A percentile compares a stretch with the other conserved stretches of the same genome.
These are phyloP conservation scores for Drosophila setifemur DNA, from an alignment of 1,140 invertebrate genomes.

Conservation along the genomic window DNA sequence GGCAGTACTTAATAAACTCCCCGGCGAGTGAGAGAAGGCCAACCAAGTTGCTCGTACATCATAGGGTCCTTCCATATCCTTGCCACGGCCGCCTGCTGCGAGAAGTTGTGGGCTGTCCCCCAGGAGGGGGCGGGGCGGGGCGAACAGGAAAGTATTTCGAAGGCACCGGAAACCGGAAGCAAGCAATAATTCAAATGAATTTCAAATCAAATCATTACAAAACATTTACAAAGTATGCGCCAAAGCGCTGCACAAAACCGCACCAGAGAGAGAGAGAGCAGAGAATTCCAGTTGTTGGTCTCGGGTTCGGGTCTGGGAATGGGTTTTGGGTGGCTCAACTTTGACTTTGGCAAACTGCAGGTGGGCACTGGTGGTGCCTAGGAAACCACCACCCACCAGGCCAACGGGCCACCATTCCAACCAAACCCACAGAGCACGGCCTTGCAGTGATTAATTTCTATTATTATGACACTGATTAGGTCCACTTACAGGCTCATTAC, in stretches of 20 bases:
- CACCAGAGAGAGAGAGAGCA: no score
- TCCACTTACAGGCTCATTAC: conserved; percentile 79
- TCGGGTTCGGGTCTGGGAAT: no score
- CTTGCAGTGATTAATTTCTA: conserved; percentile 73
- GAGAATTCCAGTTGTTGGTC: no score
- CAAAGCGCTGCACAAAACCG: conserved; percentile 74
- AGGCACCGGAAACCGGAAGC: conserved; percentile 81
- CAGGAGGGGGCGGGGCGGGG: background rate
- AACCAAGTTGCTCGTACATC: conserved; percentile 64
- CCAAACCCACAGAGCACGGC: background rate
- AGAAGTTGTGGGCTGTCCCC: no score
- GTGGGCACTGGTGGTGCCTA: conserved; percentile 5
- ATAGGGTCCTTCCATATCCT: conserved; percentile 65
- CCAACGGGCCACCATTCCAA: no score
- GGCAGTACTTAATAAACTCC: conserved; percentile 78
- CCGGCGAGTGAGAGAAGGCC: conserved; percentile 20
- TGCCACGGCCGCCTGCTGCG: conserved; percentile 45
- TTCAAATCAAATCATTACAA: conserved; percentile 82
- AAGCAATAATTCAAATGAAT: conserved; percentile 82
- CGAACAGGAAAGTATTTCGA: conserved; percentile 77
- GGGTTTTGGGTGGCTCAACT: conserved; percentile 10
- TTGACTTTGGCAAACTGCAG: conserved; percentile 53
- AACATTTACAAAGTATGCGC: conserved; percentile 81
- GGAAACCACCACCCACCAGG: background rate
- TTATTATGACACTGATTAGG: conserved; percentile 80